Base-by-base conservation (phyloP, 92 coral and sea anemone genomes). In the Chrysogorgia sp. region DNA sequence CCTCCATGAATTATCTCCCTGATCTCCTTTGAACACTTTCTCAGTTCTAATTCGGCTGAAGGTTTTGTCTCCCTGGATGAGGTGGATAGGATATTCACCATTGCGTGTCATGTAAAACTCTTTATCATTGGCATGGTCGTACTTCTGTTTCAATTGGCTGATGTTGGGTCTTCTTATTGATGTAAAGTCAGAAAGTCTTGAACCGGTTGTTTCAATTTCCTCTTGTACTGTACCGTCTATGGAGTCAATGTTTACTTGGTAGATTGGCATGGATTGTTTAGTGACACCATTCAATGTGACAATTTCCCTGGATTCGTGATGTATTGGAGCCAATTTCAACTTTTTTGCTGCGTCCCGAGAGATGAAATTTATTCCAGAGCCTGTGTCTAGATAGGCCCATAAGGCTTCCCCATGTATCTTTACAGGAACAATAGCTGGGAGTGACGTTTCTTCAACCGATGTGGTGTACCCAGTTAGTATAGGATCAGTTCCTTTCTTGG, bases 361-460 rank as follows among this genome's bases (percentile, higher is more conserved):
- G 43, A 84, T 63, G 45, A 88, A 82, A 34, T 90, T 88, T 45
- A 84, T 58, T 10, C 88, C 86, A 0, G 88, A 82, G 2, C 92
- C 83, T 0, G 96, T 79, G 80, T 85, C 92, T 34, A 85, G 74
- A 59, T 82, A 88, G 0, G 90, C 88, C 90, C 84, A 88, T 0
- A 82, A 53, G 2, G 78, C 67, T 1, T 2, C 29, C 2, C 70
- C 76, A 17, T 80, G 4, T 1, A 88, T 63, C 37, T 67, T 26
- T 30, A 88, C 80, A 4, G 92, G 92, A 8, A 90, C 75, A 34
- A 88, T 85, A 12, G 96, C 88, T 25, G 89, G 88, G 12, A 88
- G 34, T 15, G 82, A 34, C 55, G 34, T 63, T 28, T 80, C 83
- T 30, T 80, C 81, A 10, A 29, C 72, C 2, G 32, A 14, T 10